Percentiles rank a stretch among this genome's conserved stretches.
Evolutionary conservation across 2,888 invertebrate species (phyloP).

Genomic region (Priocnemis perturbator): DNA sequence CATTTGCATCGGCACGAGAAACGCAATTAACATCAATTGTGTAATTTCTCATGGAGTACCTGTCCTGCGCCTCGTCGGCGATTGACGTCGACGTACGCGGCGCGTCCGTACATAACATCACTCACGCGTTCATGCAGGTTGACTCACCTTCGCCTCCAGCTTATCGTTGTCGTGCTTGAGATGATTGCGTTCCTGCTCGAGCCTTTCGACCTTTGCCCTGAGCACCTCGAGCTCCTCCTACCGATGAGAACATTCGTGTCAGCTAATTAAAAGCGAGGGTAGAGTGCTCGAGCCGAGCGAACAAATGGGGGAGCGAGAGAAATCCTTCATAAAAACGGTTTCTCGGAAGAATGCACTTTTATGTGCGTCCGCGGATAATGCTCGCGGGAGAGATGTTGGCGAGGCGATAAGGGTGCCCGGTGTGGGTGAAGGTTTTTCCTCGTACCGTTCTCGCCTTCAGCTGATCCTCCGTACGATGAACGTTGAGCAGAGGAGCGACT

Average conservation of each 20-base stretch:
- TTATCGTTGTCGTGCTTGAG: conserved; percentile 93
- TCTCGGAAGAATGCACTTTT: neutral
- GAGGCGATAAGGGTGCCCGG: neutral
- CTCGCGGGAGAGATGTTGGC: neutral
- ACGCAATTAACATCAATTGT: no score
- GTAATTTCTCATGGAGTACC: no score
- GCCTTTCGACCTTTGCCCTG: conserved; percentile 88
- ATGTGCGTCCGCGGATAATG: neutral
- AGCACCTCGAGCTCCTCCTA: conserved; percentile 92
- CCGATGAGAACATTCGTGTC: conserved; percentile 2
- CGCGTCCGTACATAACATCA: no score
- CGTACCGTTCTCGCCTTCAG: conserved; percentile 89
- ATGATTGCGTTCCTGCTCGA: conserved; percentile 89
- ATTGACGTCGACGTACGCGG: no score
- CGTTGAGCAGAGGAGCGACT: conserved; percentile 93
- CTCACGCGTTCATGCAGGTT: neutral
- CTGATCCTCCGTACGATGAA: conserved; percentile 95
- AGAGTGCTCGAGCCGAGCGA: neutral
- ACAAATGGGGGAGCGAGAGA: conserved; percentile 1
- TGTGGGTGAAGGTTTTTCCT: neutral
- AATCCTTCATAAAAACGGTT: neutral
- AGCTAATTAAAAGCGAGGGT: conserved; percentile 15
- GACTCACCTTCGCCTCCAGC: conserved; percentile 91
- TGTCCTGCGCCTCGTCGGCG: no score
- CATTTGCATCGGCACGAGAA: no score